Evolutionary conservation across 2,888 invertebrate genomes (phyloP), one percentile per base, ranked within the genome.

Genomic region (Platycheirus rosarum): DNA sequence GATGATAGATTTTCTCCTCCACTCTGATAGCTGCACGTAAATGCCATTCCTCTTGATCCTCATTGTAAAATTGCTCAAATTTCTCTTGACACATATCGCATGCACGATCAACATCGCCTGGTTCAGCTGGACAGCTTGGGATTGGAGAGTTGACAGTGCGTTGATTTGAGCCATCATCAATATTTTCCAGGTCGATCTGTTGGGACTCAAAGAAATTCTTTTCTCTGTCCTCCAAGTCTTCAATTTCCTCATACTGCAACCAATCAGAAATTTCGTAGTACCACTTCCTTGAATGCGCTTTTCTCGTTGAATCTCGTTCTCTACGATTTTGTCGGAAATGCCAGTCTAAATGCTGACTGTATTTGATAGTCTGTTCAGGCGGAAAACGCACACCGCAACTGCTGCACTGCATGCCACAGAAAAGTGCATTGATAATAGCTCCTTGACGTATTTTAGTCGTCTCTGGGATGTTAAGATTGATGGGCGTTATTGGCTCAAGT

Each of bases 1-100:
- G 97, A 92, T 98, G 98, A 89, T 97, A 98, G 86, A 94, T 94
- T 84, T 93, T 93, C 0, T 93, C 94, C 69, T 96, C 94, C 32
- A 95, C 94, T 5, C 93, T 92, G 16, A 96, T 92, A 0, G 98
- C 97, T 88, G 97, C 95, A 82, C 95, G 91, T 26, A 99, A 92
- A 88, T 98, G 97, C 99, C 99, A 99, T 89, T 97, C 98, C 90
- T 99, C 99, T 85, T 95, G 94, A 87, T 99, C 99, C 91, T 99
- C 97, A 89, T 98, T 96, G 92, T 96, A 99, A 92, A 97, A 98
- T 90, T 97, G 96, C 85, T 97, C 96, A 91, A 99, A 98, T 85
- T 93, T 92, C 91, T 99, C 99, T 11, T 95, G 94, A 91, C 99
- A 99, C 62, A 98, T 95, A 85, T 95, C 95, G 91, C 99, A 99